phyloP scores from a whole-genome alignment of 2,113 vertebrate genomes.

The Oryzias javanicus region DNA sequence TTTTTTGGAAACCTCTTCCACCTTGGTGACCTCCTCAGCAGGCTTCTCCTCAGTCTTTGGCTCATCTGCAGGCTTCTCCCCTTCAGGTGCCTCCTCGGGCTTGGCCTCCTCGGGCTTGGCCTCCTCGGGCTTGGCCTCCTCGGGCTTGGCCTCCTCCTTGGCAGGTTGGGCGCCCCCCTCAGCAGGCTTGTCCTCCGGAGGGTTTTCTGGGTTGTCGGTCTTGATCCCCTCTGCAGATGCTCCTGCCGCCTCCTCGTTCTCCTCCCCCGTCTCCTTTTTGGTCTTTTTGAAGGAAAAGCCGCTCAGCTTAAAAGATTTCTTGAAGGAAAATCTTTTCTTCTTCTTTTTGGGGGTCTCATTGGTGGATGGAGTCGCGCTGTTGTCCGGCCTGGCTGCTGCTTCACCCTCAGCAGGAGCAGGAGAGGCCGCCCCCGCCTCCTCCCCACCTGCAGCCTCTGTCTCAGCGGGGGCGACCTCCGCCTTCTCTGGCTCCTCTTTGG shows the following conservation, averaged over 20 bases:
- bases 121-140: conserved; percentile 64
- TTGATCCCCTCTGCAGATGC: conserved; percentile 19
- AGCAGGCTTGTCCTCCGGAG: conserved; percentile 66
- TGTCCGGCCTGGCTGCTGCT: conserved; percentile 72
- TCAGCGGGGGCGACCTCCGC: conserved; percentile 60
- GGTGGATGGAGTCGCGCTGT: conserved; percentile 78
- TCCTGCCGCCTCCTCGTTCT: conserved; percentile 73
- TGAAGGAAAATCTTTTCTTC: conserved; percentile 97
- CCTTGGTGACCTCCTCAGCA: conserved; percentile 70
- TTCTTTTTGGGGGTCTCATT: conserved; percentile 95
- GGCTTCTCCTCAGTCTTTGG: conserved; percentile 26
- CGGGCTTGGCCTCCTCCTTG: conserved; percentile 61
- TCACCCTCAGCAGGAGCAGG: conserved; percentile 79
- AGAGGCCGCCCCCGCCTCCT: conserved; percentile 74
- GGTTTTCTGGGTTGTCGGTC: background rate
- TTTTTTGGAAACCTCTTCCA: conserved; percentile 43
- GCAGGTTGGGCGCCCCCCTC: conserved; percentile 74
- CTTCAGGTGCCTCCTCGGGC: conserved; percentile 75
- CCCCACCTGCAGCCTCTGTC: conserved; percentile 52
- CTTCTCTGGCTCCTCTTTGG: conserved; percentile 70
- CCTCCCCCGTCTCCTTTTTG: conserved; percentile 87
- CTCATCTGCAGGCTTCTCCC: conserved; percentile 79
- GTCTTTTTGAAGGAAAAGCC: conserved; percentile 97
- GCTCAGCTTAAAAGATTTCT: conserved; percentile 95
- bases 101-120: conserved; percentile 20